phyloP scores from a whole-genome alignment of 2,113 vertebrate genomes.

The Grallaria varia region DNA sequence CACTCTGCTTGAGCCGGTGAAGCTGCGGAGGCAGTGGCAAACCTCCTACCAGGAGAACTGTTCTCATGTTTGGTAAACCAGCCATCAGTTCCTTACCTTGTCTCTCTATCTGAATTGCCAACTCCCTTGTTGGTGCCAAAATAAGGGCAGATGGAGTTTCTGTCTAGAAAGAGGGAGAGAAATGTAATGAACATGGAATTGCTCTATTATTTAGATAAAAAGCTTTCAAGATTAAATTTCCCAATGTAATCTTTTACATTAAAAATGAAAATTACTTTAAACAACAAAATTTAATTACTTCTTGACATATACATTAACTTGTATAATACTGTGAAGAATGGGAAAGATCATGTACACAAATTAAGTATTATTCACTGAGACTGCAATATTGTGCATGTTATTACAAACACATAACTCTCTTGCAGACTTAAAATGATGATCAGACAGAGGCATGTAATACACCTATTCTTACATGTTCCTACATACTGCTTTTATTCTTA shows the following conservation, averaged over 20 bases:
- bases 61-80: conserved; percentile 89
- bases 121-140: conserved; percentile 91
- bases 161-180: conserved; percentile 22
- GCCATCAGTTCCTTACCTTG: conserved; percentile 90
- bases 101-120: conserved; percentile 93
- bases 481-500: neutral
- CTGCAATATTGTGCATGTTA: neutral
- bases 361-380: neutral
- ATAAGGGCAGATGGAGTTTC: conserved; percentile 79
- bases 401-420: neutral
- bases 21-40: conserved; percentile 92
- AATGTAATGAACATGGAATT: neutral
- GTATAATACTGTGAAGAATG: neutral
- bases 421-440: neutral
- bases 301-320: neutral
- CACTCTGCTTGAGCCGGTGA: conserved; percentile 85
- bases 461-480: neutral
- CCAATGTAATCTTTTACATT: neutral
- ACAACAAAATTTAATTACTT: neutral
- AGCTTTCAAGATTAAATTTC: neutral
- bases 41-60: conserved; percentile 90
- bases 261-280: neutral
- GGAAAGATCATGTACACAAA: neutral
- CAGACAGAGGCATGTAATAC: neutral
- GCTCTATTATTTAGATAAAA: neutral